Evolutionary conservation across 1,140 invertebrate species (phyloP), one percentile per base, ranked within the genome.

Genomic region (Drosophila carrolli): DNA sequence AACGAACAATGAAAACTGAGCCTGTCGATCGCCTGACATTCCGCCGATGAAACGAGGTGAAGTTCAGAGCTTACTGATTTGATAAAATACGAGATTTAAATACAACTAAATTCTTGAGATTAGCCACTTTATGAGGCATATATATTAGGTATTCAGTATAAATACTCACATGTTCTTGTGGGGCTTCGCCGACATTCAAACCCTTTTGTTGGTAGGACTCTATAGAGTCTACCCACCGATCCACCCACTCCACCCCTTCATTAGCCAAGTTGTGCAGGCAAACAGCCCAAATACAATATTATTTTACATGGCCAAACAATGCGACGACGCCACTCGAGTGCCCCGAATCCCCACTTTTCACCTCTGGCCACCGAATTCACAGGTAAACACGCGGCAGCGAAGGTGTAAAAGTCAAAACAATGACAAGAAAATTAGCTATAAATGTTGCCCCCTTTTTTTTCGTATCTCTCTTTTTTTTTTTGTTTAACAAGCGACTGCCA

Each of bases 301-400:
- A 85, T 84, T 84, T 81, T 84, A 85, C 81, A 85, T 58, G 73
- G 61, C 61, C 81, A 85, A 84, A 84, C 77, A 84, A 79, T 63
- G 62, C 62, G 61, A 55, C 62, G 76, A 55, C 62, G 76, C 56
- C 61, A 66, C 67, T 78, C 58, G 58, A 78, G 56, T 40, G 29
- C 35, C 13, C 38, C 60, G 16, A 43, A 40, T 23, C 27, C 40
- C 56, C 41, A 37, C 16, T 53, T 27, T 23, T 35, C 29, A n/a
- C 5, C 43, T 27, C 38, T 40, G 19, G 27, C 48, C 62, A 40
- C 14, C 60, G 40, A 47, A 56, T 37, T 57, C 35, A 16, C 73
- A 77, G 74, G 74, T 77, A 77, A 77, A 77, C 74, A 77, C 75
- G 74, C 73, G 35, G 50, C 61, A 38, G 74, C 46, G 58, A 79